phyloP scores from a whole-genome alignment of 2,888 invertebrate genomes.

The Bimastos eiseni region DNA sequence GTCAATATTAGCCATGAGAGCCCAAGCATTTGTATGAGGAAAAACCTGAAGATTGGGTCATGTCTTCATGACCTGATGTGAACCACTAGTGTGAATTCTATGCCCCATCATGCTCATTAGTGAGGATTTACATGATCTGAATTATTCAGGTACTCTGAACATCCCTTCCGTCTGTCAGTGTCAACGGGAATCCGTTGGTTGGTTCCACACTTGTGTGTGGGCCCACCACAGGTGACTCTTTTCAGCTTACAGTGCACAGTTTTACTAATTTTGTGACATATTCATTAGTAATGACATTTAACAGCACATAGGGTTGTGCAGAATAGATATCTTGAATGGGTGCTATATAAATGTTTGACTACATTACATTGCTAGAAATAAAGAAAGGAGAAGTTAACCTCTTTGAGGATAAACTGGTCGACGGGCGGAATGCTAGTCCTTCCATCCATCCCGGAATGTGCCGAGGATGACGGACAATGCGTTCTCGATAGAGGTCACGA shows the following conservation, averaged over 20 bases:
- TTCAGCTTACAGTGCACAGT: too few species aligned
- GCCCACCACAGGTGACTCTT: too few species aligned
- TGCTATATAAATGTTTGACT: neutral
- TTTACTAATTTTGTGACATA: too few species aligned
- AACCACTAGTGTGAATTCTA: neutral
- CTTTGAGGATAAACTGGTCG: constrained; percentile 45
- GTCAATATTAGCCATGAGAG: neutral
- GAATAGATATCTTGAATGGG: neutral
- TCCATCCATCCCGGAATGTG: constrained; percentile 59
- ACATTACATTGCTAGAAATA: neutral
- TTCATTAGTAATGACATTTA: too few species aligned
- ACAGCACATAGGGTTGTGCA: too few species aligned
- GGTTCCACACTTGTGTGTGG: too few species aligned
- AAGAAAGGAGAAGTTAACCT: neutral
- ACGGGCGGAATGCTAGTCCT: constrained; percentile 50
- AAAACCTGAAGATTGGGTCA: neutral
- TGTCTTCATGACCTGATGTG: neutral
- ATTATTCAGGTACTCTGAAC: too few species aligned
- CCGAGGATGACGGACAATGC: constrained; percentile 48
- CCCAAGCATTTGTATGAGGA: neutral
- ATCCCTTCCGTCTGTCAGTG: too few species aligned
- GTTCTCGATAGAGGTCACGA: constrained; percentile 55
- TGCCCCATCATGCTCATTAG: neutral
- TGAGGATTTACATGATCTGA: neutral
- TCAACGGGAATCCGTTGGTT: too few species aligned